Conservation (phyloP, 2,888 invertebrate species). For the Stratiomys singularior region DNA sequence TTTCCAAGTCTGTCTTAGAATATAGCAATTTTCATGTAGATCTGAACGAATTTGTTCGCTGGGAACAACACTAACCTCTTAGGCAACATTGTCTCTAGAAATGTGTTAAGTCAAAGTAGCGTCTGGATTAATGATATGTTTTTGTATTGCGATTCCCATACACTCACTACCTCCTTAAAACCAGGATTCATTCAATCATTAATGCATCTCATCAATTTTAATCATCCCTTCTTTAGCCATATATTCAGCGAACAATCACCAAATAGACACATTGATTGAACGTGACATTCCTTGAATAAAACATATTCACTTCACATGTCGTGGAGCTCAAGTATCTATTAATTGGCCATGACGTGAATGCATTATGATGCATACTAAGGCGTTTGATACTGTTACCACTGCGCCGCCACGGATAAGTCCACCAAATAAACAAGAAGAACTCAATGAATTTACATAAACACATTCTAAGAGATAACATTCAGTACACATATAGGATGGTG, state of each 20-base stretch:
- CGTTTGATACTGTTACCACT: conserved; percentile 1
- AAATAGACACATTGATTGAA: conserved; percentile 23
- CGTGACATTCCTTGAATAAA: conserved; percentile 24
- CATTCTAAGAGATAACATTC: background rate
- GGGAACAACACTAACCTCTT: too few relatives aligned
- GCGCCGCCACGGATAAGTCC: background rate
- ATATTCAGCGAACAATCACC: too few relatives aligned
- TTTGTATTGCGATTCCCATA: too few relatives aligned
- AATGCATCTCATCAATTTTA: background rate
- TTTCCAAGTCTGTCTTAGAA: too few relatives aligned
- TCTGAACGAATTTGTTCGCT: too few relatives aligned
- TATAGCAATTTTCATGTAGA: too few relatives aligned
- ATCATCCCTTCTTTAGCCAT: too few relatives aligned
- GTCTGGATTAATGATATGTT: too few relatives aligned
- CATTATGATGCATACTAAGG: background rate
- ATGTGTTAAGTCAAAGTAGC: too few relatives aligned
- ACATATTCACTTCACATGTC: conserved; percentile 25
- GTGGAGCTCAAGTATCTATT: conserved; percentile 23
- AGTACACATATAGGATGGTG: background rate
- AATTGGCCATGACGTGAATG: conserved; percentile 34
- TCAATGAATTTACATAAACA: background rate
- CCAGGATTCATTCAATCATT: background rate
- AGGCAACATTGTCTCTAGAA: too few relatives aligned
- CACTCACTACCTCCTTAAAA: background rate
- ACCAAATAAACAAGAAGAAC: background rate